Percentiles rank a stretch among this genome's conserved stretches.
Conservation (phyloP, 2,113 vertebrate species). For the Peucedramus taeniatus region DNA sequence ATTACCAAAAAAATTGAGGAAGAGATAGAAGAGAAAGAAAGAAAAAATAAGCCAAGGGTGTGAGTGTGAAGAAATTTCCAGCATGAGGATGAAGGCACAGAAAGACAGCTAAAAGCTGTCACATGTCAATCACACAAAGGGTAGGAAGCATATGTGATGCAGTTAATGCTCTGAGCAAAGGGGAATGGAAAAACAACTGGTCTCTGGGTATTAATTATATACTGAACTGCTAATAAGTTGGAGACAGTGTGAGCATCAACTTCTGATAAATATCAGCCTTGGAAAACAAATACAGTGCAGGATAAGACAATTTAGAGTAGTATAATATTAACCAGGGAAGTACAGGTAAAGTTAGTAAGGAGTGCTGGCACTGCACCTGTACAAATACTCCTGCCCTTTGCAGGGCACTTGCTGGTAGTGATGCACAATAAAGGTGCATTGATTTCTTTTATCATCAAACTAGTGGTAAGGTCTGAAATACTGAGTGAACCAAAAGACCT, state of each 20-base stretch:
- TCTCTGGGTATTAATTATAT: constrained; percentile 51
- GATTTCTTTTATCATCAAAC: constrained; percentile 58
- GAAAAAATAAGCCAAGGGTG: neutral
- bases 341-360: neutral
- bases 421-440: constrained; percentile 53
- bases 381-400: constrained; percentile 42
- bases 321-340: constrained; percentile 42
- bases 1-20: neutral
- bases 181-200: neutral
- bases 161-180: constrained; percentile 11
- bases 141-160: constrained; percentile 29
- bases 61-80: neutral
- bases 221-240: constrained; percentile 30
- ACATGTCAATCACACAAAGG: constrained; percentile 49
- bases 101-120: constrained; percentile 47
- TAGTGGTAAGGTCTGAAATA: constrained; percentile 43
- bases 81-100: neutral
- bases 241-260: neutral
- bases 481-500: constrained; percentile 53
- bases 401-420: constrained; percentile 15
- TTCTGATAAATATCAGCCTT: neutral
- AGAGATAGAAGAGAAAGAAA: neutral
- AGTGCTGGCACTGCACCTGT: constrained; percentile 32
- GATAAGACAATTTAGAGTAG: constrained; percentile 9
- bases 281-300: constrained; percentile 11